Conservation (phyloP, 2,797 vertebrate species). For the Paedocypris micromegethes region DNA sequence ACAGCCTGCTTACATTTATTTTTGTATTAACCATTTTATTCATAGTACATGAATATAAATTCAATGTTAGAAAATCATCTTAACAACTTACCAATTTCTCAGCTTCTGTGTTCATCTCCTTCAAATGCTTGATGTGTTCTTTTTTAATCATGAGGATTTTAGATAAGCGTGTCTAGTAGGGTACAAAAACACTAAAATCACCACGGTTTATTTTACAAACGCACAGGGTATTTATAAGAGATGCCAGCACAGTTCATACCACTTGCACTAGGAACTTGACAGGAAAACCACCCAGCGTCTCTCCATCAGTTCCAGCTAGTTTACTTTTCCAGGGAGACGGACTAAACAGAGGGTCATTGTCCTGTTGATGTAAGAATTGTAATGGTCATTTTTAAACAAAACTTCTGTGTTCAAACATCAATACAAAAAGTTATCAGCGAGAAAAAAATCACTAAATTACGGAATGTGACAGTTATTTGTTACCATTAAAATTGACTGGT, state of each 20-base stretch:
- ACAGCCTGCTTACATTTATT: neutral
- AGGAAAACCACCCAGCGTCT: conserved; percentile 95
- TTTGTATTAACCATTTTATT: too few species aligned
- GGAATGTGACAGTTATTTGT: neutral
- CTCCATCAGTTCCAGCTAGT: conserved; percentile 82
- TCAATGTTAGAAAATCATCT: neutral
- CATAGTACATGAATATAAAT: neutral
- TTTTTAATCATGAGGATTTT: conserved; percentile 99
- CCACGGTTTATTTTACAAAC: neutral
- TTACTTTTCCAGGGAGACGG: conserved; percentile 93
- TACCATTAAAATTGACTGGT: conserved; percentile 87
- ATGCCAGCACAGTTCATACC: conserved; percentile 67
- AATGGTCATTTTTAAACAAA: too few species aligned
- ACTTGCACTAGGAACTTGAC: conserved; percentile 98
- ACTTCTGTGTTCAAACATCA: too few species aligned
- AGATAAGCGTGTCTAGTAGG: conserved; percentile 84
- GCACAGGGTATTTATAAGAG: neutral
- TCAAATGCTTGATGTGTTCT: conserved; percentile 94
- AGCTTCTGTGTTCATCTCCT: conserved; percentile 97
- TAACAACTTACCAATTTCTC: conserved; percentile 85
- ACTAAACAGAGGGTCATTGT: conserved; percentile 87
- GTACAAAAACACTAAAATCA: neutral
- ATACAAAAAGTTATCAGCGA: too few species aligned
- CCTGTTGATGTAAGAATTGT: conserved; percentile 59
- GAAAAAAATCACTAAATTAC: neutral